phyloP scores from a whole-genome alignment of 2,113 vertebrate genomes.

The Prionailurus bengalensis region DNA sequence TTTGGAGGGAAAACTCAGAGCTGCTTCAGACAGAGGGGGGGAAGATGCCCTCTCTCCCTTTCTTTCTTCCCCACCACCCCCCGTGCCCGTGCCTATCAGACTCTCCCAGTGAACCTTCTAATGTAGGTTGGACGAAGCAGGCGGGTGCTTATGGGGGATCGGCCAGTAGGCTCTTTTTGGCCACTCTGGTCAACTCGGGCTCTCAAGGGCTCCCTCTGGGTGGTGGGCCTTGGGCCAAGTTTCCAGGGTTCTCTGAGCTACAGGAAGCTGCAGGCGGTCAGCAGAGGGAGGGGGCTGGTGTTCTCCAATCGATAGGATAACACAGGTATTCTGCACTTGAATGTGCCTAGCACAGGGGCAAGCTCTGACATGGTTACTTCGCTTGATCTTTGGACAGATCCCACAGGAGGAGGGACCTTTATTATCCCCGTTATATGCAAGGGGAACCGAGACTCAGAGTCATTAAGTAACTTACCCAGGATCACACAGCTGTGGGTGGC shows the following conservation, averaged over 20 bases:
- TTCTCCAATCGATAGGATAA: fast-evolving
- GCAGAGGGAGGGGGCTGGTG: no score
- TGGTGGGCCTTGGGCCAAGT: background rate
- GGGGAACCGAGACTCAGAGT: background rate
- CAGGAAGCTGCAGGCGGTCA: fast-evolving
- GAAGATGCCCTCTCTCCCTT: background rate
- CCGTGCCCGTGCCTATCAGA: background rate
- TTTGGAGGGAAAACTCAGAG: background rate
- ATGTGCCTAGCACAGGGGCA: no score
- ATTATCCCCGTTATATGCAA: fast-evolving
- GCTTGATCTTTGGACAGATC: fast-evolving
- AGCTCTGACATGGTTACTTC: fast-evolving
- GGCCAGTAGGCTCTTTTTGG: background rate
- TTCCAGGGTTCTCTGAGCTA: fast-evolving
- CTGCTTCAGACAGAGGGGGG: no score
- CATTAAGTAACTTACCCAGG: background rate
- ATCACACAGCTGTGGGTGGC: background rate
- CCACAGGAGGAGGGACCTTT: no score
- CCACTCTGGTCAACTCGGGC: fast-evolving
- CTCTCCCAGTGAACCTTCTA: fast-evolving
- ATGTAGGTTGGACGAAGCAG: background rate
- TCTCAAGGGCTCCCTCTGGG: background rate
- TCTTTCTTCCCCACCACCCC: background rate
- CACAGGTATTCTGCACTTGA: fast-evolving
- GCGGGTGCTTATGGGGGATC: background rate